Percentiles rank a stretch among this genome's conserved stretches.
phyloP scores from a whole-genome alignment of 2,888 invertebrate genomes.

The Eristalis arbustorum region DNA sequence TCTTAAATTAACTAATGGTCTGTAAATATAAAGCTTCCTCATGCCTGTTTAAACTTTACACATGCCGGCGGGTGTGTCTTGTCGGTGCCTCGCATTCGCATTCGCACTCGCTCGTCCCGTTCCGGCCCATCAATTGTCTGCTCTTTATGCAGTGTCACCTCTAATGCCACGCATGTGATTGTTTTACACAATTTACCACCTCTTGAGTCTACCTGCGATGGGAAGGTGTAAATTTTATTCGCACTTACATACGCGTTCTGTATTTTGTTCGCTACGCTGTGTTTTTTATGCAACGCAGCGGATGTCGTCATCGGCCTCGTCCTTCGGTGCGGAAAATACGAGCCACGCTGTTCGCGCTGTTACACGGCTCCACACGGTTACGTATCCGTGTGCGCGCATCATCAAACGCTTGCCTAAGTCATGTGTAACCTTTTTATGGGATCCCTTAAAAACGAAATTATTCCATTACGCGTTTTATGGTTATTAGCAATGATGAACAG shows the following conservation, averaged over 20 bases:
- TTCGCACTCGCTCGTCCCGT: not conserved
- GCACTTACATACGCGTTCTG: constrained; percentile 23
- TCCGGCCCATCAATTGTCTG: constrained; percentile 20
- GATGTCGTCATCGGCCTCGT: constrained; percentile 5
- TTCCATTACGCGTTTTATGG: constrained; percentile 60
- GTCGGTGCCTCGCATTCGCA: not conserved
- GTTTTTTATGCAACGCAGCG: constrained; percentile 20
- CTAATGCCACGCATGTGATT: constrained; percentile 40
- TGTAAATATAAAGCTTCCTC: constrained; percentile 45
- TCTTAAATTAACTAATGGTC: constrained; percentile 54
- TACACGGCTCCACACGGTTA: not conserved
- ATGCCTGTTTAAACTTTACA: constrained; percentile 41
- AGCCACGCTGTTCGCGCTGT: no score
- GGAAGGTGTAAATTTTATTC: constrained; percentile 42
- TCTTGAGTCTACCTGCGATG: constrained; percentile 15
- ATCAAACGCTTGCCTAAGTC: constrained; percentile 38
- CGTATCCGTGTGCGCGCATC: constrained; percentile 11
- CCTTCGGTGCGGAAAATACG: constrained; percentile 1
- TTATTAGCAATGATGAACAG: constrained; percentile 54
- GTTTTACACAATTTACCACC: constrained; percentile 46
- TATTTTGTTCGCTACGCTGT: not conserved
- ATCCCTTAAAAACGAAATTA: constrained; percentile 53
- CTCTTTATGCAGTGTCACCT: constrained; percentile 17
- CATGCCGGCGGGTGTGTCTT: not conserved
- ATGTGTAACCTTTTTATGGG: constrained; percentile 48